These are phyloP conservation scores for Podiceps cristatus DNA, from an alignment of 2,113 vertebrate genomes.

Conservation along the genomic window DNA sequence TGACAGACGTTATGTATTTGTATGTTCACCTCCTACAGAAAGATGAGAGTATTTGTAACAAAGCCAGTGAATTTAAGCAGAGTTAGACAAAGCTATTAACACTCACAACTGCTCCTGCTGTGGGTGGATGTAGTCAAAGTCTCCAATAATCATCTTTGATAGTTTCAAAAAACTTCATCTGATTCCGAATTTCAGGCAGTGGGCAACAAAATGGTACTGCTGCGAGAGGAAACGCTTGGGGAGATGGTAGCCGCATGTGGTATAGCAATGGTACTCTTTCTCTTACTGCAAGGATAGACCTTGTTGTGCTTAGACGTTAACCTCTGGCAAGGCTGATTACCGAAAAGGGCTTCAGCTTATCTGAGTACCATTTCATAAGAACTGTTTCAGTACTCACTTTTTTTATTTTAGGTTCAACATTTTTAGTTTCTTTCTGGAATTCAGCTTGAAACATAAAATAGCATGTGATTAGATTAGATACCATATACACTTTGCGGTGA, in stretches of 20 bases:
- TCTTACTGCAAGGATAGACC: background rate
- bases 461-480: background rate
- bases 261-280: background rate
- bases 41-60: background rate
- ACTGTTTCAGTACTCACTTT: background rate
- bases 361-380: background rate
- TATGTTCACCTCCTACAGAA: background rate
- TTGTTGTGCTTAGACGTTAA: background rate
- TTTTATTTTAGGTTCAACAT: background rate
- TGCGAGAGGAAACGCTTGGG: background rate
- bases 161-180: background rate
- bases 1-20: background rate
- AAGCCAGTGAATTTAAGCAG: background rate
- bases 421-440: background rate
- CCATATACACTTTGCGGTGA: background rate
- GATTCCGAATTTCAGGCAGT: background rate
- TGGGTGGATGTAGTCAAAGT: background rate
- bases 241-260: rapidly evolving
- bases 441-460: background rate
- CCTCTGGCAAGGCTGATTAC: background rate
- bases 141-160: background rate
- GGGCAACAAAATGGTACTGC: background rate
- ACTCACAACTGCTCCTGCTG: background rate
- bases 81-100: background rate
- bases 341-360: background rate